Base-by-base conservation (phyloP, 2,797 vertebrate species). In the Tachyglossus aculeatus region DNA sequence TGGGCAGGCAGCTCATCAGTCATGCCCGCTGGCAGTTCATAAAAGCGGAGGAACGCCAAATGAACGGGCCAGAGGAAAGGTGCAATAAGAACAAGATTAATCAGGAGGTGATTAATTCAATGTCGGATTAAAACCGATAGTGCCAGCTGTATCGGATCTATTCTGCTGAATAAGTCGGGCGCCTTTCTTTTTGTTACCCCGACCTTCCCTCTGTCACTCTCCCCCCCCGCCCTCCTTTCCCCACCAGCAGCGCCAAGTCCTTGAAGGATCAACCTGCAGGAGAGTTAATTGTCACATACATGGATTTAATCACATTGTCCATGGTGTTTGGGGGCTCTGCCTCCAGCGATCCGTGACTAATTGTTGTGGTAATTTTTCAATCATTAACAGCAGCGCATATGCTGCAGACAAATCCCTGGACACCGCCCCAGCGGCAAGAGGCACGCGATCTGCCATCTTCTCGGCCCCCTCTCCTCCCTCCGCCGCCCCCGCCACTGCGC, bases 201-300 rank as follows among this genome's bases (percentile, higher is more conserved):
- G 40, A 8, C 45, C 47, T 38, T n/a, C 61, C 40, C 21, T 43
- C 41, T 54, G 12, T 60, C 25, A 27, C 9, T 48, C 45, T 32
- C 55, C 51, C 54, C 58, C 71, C 73, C 62, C 75, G 65, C 81
- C 84, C 78, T 70, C 77, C 67, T 82, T 63, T 82, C 84, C 37
- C 83, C 86, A 89, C 78, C 75, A 88, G 54, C 5, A 73, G 85
- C 83, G 70, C 65, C 81, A 67, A 51, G 71, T 86, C 92, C 92
- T 77, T 32, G 76, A 91, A 89, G 90, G 88, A 91, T 80, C 86
- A 90, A 93, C 93, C 92, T 82, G 86, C 93, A 87, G 90, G 92
- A 93, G 88, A 93, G 96, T 96, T 98, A 98, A 98, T 96, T 97
- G 96, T 97, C 94, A 92, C 94, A 96, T 96, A 98, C 96, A 98